Percentiles rank a stretch among this genome's conserved stretches.
Conservation (phyloP, 2,113 vertebrate genomes). For the Pan troglodytes region NHGRI_mPanTro3-v2.1_pri NC_072404.2:17218501-17219000, state of each 20-base stretch:
- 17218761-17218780: neutral
- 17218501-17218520: neutral
- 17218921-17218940: too few species aligned
- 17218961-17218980: too few species aligned
- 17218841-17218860: neutral
- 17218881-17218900: too few species aligned
- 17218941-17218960: too few species aligned
- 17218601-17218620: constrained; percentile 39
- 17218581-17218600: neutral
- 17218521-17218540: neutral
- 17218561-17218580: neutral
- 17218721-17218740: constrained; percentile 11
- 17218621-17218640: neutral
- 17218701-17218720: constrained; percentile 1
- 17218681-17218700: constrained; percentile 15
- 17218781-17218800: neutral
- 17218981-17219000: too few species aligned
- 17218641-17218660: constrained; percentile 29
- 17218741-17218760: constrained; percentile 27
- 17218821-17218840: neutral
- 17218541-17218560: neutral
- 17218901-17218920: too few species aligned
- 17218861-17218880: neutral
- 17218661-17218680: constrained; percentile 14
- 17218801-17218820: neutral